Percentiles rank a stretch among this genome's conserved stretches.
phyloP scores from a whole-genome alignment of 2,113 vertebrate genomes.

The Callaeas wilsoni region DNA sequence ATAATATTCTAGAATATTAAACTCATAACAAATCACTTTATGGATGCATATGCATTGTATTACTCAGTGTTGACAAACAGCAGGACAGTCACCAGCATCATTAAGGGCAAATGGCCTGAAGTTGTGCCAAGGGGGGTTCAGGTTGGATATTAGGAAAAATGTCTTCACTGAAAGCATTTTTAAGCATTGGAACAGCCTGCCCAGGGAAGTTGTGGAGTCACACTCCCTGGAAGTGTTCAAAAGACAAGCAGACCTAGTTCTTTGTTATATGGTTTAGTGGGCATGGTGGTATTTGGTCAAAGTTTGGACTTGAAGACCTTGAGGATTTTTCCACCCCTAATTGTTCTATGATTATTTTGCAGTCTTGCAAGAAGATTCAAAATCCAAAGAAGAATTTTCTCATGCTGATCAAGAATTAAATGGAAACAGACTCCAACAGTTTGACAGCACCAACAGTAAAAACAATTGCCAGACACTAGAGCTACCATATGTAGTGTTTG shows the following conservation, averaged over 20 bases:
- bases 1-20: not conserved
- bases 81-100: slow-evolving; percentile 72
- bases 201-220: not conserved
- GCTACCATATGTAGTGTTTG: not conserved
- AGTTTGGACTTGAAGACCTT: not conserved
- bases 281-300: not conserved
- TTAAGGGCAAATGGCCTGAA: not conserved
- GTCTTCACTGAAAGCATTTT: not conserved
- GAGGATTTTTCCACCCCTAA: not conserved
- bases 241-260: not conserved
- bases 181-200: not conserved
- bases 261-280: not conserved
- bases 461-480: slow-evolving; percentile 9
- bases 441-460: not conserved
- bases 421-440: not conserved
- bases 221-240: not conserved
- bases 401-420: slow-evolving; percentile 61
- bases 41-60: slow-evolving; percentile 78
- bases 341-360: slow-evolving; percentile 45
- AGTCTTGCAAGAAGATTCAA: slow-evolving; percentile 75
- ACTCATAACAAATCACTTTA: not conserved
- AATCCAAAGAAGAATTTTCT: slow-evolving; percentile 78
- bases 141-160: not conserved
- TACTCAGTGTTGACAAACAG: slow-evolving; percentile 80
- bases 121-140: not conserved